phyloP scores from a whole-genome alignment of 2,888 invertebrate species.

The Agonopterix arenella region DNA sequence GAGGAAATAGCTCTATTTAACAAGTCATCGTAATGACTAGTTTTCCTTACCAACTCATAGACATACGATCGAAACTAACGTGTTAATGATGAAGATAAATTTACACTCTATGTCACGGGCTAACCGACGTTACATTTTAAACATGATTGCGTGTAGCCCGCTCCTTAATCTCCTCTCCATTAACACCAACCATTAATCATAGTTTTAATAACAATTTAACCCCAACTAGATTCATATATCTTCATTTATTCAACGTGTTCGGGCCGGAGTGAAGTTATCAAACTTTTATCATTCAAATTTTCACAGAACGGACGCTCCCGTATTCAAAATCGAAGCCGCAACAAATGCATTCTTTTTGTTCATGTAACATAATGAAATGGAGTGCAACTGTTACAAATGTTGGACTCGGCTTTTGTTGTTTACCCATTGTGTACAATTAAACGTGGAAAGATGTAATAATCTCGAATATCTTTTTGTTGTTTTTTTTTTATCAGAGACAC shows the following conservation, averaged over 20 bases:
- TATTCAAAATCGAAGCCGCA: conserved; percentile 58
- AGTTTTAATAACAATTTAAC: conserved; percentile 77
- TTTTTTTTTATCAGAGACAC: conserved; percentile 52
- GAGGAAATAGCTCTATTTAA: conserved; percentile 27
- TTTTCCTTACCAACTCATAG: conserved; percentile 24
- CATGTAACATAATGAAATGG: conserved; percentile 40
- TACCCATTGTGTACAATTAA: conserved; percentile 73
- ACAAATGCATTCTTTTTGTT: conserved; percentile 50
- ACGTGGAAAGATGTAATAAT: conserved; percentile 73
- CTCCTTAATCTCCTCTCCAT: conserved; percentile 71
- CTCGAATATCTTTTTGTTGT: conserved; percentile 66
- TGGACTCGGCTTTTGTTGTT: conserved; percentile 60
- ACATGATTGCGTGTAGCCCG: conserved; percentile 58
- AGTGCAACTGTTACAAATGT: conserved; percentile 67
- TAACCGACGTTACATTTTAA: conserved; percentile 58
- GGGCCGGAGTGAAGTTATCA: conserved; percentile 40
- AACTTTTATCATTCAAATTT: conserved; percentile 70
- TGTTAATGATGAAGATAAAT: conserved; percentile 69
- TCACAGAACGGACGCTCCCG: conserved; percentile 26
- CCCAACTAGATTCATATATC: conserved; percentile 75
- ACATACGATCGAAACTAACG: conserved; percentile 42
- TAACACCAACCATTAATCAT: conserved; percentile 71
- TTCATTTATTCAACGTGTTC: conserved; percentile 63
- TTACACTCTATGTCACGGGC: conserved; percentile 52
- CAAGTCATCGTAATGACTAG: conserved; percentile 29